Percentiles rank a stretch among this genome's conserved stretches.
Conservation (phyloP, 1,140 invertebrate genomes). For the Anoplophora glabripennis region DNA sequence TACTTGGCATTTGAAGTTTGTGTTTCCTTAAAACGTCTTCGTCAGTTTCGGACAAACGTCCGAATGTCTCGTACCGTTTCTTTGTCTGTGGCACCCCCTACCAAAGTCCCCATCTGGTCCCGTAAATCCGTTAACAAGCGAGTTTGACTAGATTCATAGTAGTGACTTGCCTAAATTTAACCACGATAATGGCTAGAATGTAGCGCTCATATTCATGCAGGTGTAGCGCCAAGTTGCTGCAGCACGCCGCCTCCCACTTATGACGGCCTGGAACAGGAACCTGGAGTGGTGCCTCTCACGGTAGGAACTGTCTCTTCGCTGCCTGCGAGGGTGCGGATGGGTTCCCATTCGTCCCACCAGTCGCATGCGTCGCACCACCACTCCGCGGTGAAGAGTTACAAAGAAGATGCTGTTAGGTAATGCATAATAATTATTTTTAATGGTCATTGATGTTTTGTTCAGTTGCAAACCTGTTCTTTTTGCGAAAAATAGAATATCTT, state of each 20-base stretch:
- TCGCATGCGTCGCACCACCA: conserved; percentile 32
- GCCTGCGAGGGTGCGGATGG: conserved; percentile 13
- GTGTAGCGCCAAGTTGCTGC: conserved; percentile 62
- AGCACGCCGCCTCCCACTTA: conserved; percentile 86
- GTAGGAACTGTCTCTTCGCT: conserved; percentile 42
- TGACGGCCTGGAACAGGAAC: conserved; percentile 65
- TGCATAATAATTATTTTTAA: no score
- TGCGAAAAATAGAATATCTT: no score
- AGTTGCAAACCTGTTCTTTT: no score
- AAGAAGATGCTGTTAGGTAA: conserved; percentile 50
- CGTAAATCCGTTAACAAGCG: no score
- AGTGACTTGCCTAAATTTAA: neutral
- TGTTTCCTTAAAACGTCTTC: no score
- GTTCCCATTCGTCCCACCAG: conserved; percentile 23
- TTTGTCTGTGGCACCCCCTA: no score
- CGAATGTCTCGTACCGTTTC: no score
- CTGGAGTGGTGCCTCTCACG: conserved; percentile 53
- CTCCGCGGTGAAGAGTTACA: conserved; percentile 36
- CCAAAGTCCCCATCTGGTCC: no score
- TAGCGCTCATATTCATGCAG: conserved; percentile 40
- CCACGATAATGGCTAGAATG: conserved; percentile 29
- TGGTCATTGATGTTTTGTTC: no score
- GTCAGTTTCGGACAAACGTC: no score
- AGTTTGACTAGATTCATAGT: neutral
- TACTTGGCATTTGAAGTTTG: no score